These are phyloP conservation scores for Ditylenchus dipsaci DNA, from an alignment of 1,140 invertebrate species.

Conservation along the genomic window DNA sequence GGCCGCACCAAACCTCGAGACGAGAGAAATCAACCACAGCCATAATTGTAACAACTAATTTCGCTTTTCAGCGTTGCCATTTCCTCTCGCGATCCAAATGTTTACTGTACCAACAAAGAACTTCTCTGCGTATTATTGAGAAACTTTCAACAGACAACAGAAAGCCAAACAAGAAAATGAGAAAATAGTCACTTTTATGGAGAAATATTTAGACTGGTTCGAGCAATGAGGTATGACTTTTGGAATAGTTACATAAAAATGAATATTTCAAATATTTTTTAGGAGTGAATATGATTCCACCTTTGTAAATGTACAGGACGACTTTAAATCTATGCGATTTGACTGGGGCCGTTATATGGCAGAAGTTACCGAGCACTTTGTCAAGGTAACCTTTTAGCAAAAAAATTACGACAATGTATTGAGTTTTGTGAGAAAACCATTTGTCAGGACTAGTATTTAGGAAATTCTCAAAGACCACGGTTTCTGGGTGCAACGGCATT, in stretches of 20 bases:
- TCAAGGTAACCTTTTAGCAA: neutral
- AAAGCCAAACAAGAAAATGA: conserved; percentile 2
- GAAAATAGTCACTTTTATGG: neutral
- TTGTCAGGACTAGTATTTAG: no score
- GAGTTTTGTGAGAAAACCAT: no score
- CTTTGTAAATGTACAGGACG: neutral
- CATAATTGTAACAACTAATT: neutral
- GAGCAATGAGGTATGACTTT: neutral
- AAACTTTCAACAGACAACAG: conserved; percentile 2
- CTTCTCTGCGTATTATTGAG: conserved; percentile 25
- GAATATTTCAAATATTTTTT: neutral
- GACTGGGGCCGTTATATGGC: neutral
- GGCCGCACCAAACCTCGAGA: no score
- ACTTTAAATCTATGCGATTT: neutral
- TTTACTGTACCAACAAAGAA: conserved; percentile 15
- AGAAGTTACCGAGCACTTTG: neutral
- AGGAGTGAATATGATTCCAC: conserved; percentile 1
- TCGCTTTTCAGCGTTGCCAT: neutral
- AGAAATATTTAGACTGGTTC: neutral
- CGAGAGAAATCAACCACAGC: no score
- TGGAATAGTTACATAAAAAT: neutral
- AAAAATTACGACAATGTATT: no score
- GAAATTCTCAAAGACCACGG: no score
- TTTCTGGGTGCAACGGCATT: no score
- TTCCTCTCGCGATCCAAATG: neutral